Evolutionary conservation across 2,888 invertebrate genomes (phyloP), one percentile per base, ranked within the genome.

Genomic region (Boloria selene): DNA sequence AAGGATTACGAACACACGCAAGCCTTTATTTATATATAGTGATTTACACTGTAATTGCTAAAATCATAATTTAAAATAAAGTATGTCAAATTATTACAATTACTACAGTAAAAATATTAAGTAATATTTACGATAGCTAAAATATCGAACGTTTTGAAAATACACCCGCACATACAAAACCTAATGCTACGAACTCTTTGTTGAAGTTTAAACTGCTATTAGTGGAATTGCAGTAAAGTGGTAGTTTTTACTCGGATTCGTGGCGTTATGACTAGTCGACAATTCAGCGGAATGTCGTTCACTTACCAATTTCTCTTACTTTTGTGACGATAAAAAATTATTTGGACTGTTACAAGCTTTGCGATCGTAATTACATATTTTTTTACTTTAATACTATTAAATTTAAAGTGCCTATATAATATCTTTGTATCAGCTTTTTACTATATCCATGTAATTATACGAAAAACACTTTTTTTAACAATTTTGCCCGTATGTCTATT

Each of bases 131-230:
- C 31, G 31, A 7, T 38, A 38, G 1, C 10, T 0, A 59, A 17
- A 17, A 18, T 67, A 70, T 71, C 70, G 61, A 66, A 61, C 54
- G 64, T n/a, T 66, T 65, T 65, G 67, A 51, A 53, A 62, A 55
- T 70, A 73, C 6, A 54, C 62, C 72, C 70, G 10, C 31, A 38
- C 69, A 60, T 62, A 65, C 51, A 68, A 67, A 77, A 77, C 73
- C 76, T 75, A 80, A 79, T 76, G 75, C 76, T 75, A 77, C 78
- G 77, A 80, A 78, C 78, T 78, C 77, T 77, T 77, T 76, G 74
- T 74, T 72, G 70, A 73, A 74, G 70, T 74, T 72, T 65, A 74
- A 74, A 74, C 74, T 72, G 70, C 78, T 78, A 80, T 80, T 81
- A 80, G 77, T 67, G 70, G 73, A 76, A 77, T 74, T 67, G 69